Evolutionary conservation across 2,113 vertebrate genomes (phyloP).

Genomic region (Planiliza haematocheilus): DNA sequence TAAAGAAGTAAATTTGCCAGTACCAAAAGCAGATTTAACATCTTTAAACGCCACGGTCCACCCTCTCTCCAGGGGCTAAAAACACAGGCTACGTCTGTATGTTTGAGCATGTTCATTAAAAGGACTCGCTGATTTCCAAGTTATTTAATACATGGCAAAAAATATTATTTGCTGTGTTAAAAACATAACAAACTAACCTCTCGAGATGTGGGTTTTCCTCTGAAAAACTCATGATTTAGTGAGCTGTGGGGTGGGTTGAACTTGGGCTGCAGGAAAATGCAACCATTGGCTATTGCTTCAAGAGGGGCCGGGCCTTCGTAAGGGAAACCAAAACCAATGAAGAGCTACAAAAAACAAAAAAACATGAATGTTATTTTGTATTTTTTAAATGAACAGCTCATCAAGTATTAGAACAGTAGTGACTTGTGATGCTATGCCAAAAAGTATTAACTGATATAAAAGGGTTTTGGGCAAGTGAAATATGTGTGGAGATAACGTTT

Average conservation of each 20-base stretch:
- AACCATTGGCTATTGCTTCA: conserved; percentile 97
- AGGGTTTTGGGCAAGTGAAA: background rate
- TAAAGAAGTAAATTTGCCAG: background rate
- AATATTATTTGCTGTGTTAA: background rate
- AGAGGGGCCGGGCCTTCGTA: conserved; percentile 97
- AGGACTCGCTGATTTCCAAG: background rate
- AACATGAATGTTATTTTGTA: background rate
- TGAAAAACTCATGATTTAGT: conserved; percentile 97
- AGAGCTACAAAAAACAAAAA: conserved; percentile 85
- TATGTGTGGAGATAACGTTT: background rate
- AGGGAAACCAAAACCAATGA: conserved; percentile 97
- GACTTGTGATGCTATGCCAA: background rate
- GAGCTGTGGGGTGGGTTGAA: conserved; percentile 95
- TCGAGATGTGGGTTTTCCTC: conserved; percentile 95
- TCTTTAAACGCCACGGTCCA: no score
- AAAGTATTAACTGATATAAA: no score
- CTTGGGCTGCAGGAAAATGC: conserved; percentile 93
- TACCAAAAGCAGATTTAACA: background rate
- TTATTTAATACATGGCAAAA: background rate
- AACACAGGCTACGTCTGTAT: background rate
- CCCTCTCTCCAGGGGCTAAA: background rate
- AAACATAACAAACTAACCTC: conserved; percentile 80
- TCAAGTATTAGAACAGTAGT: background rate
- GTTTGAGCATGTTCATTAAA: conserved; percentile 4
- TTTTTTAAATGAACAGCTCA: no score